phyloP scores from a whole-genome alignment of 2,797 vertebrate species.

The Lateolabrax maculatus region DNA sequence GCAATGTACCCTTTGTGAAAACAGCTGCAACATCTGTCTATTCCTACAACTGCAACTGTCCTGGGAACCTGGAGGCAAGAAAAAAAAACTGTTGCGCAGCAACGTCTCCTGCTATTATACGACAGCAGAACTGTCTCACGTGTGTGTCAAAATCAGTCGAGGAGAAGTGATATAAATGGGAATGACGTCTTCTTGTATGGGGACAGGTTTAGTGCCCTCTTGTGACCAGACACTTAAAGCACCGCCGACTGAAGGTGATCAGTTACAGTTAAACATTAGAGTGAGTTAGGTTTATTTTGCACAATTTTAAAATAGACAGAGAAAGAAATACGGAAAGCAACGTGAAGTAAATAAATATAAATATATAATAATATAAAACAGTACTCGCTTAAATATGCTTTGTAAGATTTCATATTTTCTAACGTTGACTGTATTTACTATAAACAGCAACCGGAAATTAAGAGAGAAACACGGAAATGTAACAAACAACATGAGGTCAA shows the following conservation, averaged over 20 bases:
- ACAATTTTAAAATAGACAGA: background rate
- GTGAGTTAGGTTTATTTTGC: background rate
- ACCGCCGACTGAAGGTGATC: slow-evolving; percentile 21
- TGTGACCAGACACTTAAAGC: slow-evolving; percentile 59
- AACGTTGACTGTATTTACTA: too few relatives aligned
- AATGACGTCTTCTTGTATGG: slow-evolving; percentile 8
- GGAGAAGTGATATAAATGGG: slow-evolving; percentile 34
- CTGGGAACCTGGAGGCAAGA: slow-evolving; percentile 37
- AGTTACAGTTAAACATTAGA: background rate
- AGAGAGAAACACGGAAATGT: background rate
- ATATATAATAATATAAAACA: too few relatives aligned
- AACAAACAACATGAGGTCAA: background rate
- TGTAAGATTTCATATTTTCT: too few relatives aligned
- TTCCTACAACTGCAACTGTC: slow-evolving; percentile 47
- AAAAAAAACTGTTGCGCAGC: slow-evolving; percentile 6
- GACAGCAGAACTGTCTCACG: slow-evolving; percentile 40
- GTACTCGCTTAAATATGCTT: too few relatives aligned
- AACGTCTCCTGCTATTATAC: slow-evolving; percentile 14
- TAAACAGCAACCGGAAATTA: background rate
- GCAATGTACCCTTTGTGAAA: slow-evolving; percentile 23
- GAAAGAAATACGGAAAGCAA: too few relatives aligned
- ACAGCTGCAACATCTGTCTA: slow-evolving; percentile 67
- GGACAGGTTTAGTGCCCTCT: slow-evolving; percentile 64
- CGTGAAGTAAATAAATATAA: too few relatives aligned
- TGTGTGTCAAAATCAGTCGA: slow-evolving; percentile 41